Percentiles rank a stretch among this genome's conserved stretches.
Evolutionary conservation across 2,888 invertebrate genomes (phyloP).

Genomic region (Lasioglossum pauxillum): DNA sequence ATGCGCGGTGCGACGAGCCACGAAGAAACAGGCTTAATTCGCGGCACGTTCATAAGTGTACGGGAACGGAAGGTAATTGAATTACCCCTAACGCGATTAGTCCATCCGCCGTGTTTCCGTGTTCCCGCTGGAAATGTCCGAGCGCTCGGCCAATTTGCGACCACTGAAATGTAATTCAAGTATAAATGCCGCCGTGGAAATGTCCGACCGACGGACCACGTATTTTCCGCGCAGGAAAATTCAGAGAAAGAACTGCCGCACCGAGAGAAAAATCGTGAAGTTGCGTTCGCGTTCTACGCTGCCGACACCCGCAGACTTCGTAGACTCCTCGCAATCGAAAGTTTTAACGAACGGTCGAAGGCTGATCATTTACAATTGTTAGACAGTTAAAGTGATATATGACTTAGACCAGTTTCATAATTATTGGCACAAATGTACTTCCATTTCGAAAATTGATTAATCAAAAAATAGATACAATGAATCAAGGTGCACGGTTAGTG

Average conservation of each 20-base stretch:
- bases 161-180: background rate
- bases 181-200: background rate
- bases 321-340: background rate
- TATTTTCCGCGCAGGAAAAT: background rate
- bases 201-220: background rate
- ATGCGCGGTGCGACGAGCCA: slow-evolving; percentile 44
- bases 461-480: no score
- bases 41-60: slow-evolving; percentile 43
- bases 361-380: background rate
- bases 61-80: slow-evolving; percentile 43
- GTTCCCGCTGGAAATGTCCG: slow-evolving; percentile 19
- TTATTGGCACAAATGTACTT: no score
- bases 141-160: slow-evolving; percentile 19
- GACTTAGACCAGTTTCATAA: no score
- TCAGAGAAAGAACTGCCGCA: background rate
- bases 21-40: slow-evolving; percentile 55
- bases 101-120: slow-evolving; percentile 38
- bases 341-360: background rate
- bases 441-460: no score
- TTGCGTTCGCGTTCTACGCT: background rate
- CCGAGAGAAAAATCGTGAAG: background rate
- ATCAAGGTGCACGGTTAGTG: no score
- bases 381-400: background rate
- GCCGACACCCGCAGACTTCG: background rate
- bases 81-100: slow-evolving; percentile 61